Evolutionary conservation across 2,113 vertebrate species (phyloP).

Genomic region (Prochilodus magdalenae): DNA sequence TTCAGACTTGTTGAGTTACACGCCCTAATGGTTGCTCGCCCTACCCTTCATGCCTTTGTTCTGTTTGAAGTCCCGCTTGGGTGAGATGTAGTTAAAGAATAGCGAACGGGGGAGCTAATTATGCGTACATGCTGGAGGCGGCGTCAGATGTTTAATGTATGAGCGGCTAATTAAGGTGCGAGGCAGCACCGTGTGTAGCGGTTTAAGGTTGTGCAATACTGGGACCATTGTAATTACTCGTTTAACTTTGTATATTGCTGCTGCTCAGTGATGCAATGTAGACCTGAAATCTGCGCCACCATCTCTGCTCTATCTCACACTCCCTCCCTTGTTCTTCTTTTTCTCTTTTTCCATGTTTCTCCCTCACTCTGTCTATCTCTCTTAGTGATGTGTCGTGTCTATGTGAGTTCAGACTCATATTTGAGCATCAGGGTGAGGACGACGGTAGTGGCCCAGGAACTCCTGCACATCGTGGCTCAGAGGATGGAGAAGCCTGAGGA

Average conservation of each 20-base stretch:
- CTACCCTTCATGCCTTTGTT: neutral
- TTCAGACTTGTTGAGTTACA: neutral
- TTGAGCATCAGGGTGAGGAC: conserved; percentile 89
- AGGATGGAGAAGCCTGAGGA: conserved; percentile 89
- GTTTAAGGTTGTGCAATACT: conserved; percentile 5
- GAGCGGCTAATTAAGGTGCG: conserved; percentile 35
- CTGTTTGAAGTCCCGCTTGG: neutral
- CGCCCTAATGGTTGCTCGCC: neutral
- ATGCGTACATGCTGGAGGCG: conserved; percentile 17
- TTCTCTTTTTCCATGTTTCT: neutral
- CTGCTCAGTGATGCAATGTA: conserved; percentile 14
- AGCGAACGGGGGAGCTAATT: conserved; percentile 18
- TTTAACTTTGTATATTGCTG: conserved; percentile 29
- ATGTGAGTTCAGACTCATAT: conserved; percentile 93
- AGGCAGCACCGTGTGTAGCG: neutral
- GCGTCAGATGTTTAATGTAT: conserved; percentile 29
- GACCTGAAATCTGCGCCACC: conserved; percentile 2
- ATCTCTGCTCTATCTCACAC: neutral
- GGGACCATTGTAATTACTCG: conserved; percentile 3
- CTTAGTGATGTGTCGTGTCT: conserved; percentile 92
- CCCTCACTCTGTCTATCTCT: conserved; percentile 21
- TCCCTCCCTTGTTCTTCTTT: neutral
- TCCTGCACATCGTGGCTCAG: conserved; percentile 86
- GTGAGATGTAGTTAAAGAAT: conserved; percentile 19
- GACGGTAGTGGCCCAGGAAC: conserved; percentile 86